Percentiles rank a stretch among this genome's conserved stretches.
Conservation (phyloP, 2,113 vertebrate species). For the Scopus umbretta region DNA sequence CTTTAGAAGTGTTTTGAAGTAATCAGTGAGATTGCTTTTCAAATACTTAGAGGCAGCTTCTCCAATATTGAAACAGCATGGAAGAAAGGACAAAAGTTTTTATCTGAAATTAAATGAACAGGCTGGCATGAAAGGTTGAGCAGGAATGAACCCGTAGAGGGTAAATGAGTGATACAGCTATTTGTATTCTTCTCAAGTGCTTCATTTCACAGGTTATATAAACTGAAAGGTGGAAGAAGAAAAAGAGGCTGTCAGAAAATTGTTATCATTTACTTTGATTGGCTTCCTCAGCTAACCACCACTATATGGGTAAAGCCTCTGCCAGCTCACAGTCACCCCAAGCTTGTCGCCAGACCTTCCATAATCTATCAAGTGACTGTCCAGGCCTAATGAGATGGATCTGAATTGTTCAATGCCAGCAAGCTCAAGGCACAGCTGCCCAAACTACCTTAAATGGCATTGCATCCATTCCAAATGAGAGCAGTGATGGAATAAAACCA, state of each 20-base stretch:
- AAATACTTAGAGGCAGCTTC: background rate
- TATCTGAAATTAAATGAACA: background rate
- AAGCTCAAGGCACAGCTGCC: background rate
- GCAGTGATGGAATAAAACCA: background rate
- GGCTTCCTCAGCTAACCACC: background rate
- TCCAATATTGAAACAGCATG: background rate
- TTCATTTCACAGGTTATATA: background rate
- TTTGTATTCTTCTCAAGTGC: background rate
- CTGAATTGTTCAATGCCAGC: slow-evolving; percentile 10
- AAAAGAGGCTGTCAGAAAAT: background rate
- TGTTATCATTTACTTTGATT: slow-evolving; percentile 7
- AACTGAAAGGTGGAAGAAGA: background rate
- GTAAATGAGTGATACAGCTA: background rate
- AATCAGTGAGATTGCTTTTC: background rate
- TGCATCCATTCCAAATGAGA: background rate
- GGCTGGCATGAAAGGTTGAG: background rate
- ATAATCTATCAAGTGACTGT: slow-evolving; percentile 36
- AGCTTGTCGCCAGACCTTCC: background rate
- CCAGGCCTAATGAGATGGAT: slow-evolving; percentile 48
- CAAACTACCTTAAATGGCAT: background rate
- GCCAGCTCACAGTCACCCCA: background rate
- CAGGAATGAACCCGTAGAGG: background rate
- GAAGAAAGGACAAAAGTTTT: background rate
- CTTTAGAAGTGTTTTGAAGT: background rate
- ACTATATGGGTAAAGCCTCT: background rate